Conservation (phyloP, 2,888 invertebrate genomes). For the Leptinotarsa peninsularis region DNA sequence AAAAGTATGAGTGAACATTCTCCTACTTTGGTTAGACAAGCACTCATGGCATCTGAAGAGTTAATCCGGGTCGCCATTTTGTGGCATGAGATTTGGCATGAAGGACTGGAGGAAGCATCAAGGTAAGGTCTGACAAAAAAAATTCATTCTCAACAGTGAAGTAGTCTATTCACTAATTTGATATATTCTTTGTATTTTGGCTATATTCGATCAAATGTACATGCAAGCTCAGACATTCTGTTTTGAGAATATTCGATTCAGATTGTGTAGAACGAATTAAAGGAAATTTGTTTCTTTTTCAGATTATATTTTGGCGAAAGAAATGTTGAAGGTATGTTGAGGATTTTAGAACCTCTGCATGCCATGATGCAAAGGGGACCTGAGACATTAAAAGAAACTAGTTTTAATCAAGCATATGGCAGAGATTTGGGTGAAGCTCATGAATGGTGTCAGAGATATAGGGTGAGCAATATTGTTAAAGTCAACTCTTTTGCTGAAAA, state of each 20-base stretch:
- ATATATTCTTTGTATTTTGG: too few relatives aligned
- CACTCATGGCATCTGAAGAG: conserved; percentile 96
- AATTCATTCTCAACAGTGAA: too few relatives aligned
- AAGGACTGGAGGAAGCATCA: conserved; percentile 95
- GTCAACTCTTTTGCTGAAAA: too few relatives aligned
- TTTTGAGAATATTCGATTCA: not conserved
- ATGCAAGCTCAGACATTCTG: too few relatives aligned
- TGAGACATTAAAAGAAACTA: conserved; percentile 95
- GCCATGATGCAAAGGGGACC: conserved; percentile 94
- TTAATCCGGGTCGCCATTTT: conserved; percentile 97
- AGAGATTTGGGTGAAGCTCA: conserved; percentile 93
- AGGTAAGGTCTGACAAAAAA: conserved; percentile 59
- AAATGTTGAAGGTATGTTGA: conserved; percentile 97
- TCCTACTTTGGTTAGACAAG: conserved; percentile 91
- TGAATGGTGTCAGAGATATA: conserved; percentile 94
- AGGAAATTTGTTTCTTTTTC: conserved; percentile 14
- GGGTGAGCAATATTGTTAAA: conserved; percentile 59
- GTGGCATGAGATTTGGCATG: conserved; percentile 99
- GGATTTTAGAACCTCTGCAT: conserved; percentile 93
- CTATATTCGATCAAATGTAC: too few relatives aligned
- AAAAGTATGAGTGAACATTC: conserved; percentile 97
- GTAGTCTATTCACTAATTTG: too few relatives aligned
- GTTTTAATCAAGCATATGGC: conserved; percentile 96
- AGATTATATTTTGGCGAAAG: conserved; percentile 94
- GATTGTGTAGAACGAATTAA: too few relatives aligned